Conservation (phyloP, 1,140 invertebrate genomes). For the Gonioctena quinquepunctata region DNA sequence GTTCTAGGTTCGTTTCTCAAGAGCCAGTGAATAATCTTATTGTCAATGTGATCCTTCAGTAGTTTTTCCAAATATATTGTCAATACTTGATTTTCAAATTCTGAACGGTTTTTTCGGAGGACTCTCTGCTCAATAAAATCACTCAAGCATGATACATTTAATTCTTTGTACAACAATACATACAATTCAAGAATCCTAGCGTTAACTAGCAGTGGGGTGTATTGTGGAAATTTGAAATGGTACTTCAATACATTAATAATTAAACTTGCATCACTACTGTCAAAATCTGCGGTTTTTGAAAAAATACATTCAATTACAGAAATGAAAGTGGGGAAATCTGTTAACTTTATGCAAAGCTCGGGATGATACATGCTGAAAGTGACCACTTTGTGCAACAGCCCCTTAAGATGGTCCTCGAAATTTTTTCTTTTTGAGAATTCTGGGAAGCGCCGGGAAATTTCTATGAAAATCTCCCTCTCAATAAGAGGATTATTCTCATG, state of each 20-base stretch:
- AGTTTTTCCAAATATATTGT: conserved; percentile 5
- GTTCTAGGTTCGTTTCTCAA: conserved; percentile 12
- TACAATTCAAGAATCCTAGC: neutral
- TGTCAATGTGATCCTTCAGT: neutral
- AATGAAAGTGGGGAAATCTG: conserved; percentile 1
- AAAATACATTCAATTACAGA: neutral
- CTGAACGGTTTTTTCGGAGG: neutral
- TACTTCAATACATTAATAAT: conserved; percentile 5
- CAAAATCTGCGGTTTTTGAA: neutral
- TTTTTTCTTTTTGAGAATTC: neutral
- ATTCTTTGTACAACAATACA: neutral
- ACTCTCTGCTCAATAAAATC: too few species aligned
- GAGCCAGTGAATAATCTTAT: conserved; percentile 5
- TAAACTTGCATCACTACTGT: neutral
- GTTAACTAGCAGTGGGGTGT: neutral
- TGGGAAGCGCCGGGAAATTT: neutral
- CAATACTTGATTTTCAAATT: neutral
- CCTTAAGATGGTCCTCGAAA: neutral
- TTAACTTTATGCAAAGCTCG: neutral
- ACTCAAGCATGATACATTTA: too few species aligned
- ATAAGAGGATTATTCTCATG: neutral
- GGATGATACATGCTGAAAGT: neutral
- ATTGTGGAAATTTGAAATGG: conserved; percentile 5
- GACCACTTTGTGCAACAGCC: neutral
- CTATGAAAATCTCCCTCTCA: conserved; percentile 1